These are phyloP conservation scores for Eulithis testata DNA, from an alignment of 2,888 invertebrate species.

Conservation along the genomic window DNA sequence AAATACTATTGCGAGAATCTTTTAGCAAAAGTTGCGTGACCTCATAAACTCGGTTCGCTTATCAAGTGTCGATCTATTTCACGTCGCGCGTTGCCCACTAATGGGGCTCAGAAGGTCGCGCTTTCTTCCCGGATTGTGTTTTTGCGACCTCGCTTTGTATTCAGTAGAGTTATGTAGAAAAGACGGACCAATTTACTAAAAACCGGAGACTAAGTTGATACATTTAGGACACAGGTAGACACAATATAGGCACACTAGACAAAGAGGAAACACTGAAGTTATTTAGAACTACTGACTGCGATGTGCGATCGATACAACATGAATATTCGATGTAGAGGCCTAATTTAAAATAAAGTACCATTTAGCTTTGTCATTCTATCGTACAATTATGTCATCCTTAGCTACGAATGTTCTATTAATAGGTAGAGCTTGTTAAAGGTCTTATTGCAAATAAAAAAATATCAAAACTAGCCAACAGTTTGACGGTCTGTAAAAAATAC, in stretches of 20 bases:
- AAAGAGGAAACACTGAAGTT: too few species aligned
- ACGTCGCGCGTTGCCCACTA: conserved; percentile 39
- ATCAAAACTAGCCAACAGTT: background rate
- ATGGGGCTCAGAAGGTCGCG: conserved; percentile 41
- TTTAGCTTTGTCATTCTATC: background rate
- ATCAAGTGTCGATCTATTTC: conserved; percentile 42
- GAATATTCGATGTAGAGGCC: background rate
- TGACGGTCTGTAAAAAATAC: too few species aligned
- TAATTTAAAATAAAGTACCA: background rate
- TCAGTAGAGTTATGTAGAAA: conserved; percentile 7
- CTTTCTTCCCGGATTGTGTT: conserved; percentile 37
- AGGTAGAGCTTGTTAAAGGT: background rate
- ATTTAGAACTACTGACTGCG: too few species aligned
- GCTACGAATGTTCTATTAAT: background rate
- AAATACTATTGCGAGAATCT: conserved; percentile 28
- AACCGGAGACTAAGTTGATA: too few species aligned
- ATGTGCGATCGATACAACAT: background rate
- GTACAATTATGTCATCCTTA: background rate
- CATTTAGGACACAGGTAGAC: too few species aligned
- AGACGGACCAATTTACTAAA: background rate
- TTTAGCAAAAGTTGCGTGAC: conserved; percentile 38
- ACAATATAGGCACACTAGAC: too few species aligned
- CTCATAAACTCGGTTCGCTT: conserved; percentile 30
- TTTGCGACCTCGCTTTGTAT: conserved; percentile 25
- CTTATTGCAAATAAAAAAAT: background rate